Evolutionary conservation across 2,113 vertebrate genomes (phyloP), one percentile per base, ranked within the genome.

Genomic region (Prionailurus bengalensis): DNA sequence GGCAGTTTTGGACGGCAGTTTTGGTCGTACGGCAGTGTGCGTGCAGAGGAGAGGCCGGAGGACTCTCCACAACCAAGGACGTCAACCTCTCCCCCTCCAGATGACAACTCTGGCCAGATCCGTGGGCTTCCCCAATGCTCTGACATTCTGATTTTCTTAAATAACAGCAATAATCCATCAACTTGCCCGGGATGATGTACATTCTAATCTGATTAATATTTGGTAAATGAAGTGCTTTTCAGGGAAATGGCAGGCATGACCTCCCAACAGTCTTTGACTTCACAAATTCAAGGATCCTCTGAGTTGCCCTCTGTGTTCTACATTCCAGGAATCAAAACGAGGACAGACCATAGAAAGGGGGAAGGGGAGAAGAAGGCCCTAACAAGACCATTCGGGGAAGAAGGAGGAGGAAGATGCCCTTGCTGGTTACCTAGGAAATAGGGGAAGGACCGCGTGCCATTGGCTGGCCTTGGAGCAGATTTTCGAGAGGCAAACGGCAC

Each of bases 191-290:
- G 63, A 68, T 74, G 83, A 93, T 83, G 36, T 58, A 86, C 70
- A 66, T 66, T 74, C 76, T 93, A 81, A 97, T 94, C 92, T 87
- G 87, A 96, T 91, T 91, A 94, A 11, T 89, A 87, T 96, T 88
- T 97, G 95, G 93, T 94, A 95, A 95, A 96, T 89, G 65, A 96
- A 94, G 91, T 21, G 63, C 88, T 97, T 97, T 97, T 98, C 89
- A 89, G 91, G 81, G 97, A 98, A 97, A 89, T 9, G 55, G 55
- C 89, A 97, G 66, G 89, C 82, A 61, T 93, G 73, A 93, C 93
- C 95, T 95, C 79, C n/a, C 61, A 36, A 53, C 0, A 86, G 73
- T 95, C 95, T 97, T 61, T 93, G 96, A 94, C 58, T 89, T 87
- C 53, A 96, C 82, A 91, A 80, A 81, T 48, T n/a, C 51, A 97